phyloP scores from a whole-genome alignment of 2,797 vertebrate species.

The Falco cherrug region DNA sequence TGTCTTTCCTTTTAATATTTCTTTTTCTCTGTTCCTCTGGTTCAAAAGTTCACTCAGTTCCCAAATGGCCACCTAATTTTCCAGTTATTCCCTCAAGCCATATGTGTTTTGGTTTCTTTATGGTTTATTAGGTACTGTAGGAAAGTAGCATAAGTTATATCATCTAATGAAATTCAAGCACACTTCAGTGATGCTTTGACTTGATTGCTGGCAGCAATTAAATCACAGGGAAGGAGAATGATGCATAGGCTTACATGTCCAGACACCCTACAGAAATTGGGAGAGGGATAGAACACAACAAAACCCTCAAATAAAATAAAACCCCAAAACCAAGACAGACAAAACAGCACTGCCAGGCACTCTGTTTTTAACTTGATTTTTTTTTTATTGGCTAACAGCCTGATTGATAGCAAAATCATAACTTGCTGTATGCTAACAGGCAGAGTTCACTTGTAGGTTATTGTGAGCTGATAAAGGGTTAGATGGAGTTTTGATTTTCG shows the following conservation, averaged over 20 bases:
- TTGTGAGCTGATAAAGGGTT: conserved; percentile 85
- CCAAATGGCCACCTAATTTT: conserved; percentile 88
- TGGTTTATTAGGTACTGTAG: conserved; percentile 88
- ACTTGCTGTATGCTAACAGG: conserved; percentile 82
- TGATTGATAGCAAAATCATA: conserved; percentile 85
- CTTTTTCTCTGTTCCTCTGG: conserved; percentile 79
- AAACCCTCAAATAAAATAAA: conserved; percentile 50
- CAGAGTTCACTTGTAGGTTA: conserved; percentile 87
- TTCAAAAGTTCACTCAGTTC: conserved; percentile 88
- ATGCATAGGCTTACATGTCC: conserved; percentile 76
- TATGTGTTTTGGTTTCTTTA: conserved; percentile 89
- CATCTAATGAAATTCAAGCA: conserved; percentile 87
- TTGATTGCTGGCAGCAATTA: conserved; percentile 86
- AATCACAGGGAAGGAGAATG: conserved; percentile 78
- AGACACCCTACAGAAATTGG: conserved; percentile 73
- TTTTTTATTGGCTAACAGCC: conserved; percentile 72
- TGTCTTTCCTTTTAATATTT: conserved; percentile 82
- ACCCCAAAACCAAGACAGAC: conserved; percentile 59
- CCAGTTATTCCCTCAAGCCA: conserved; percentile 87
- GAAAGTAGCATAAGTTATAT: conserved; percentile 88
- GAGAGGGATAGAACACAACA: conserved; percentile 67
- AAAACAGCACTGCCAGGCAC: conserved; percentile 67
- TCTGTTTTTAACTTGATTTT: conserved; percentile 68
- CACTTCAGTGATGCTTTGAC: conserved; percentile 83
- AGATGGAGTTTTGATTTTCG: conserved; percentile 86